Evolutionary conservation across 2,113 vertebrate genomes (phyloP).

Genomic region (Bujurquina vittata): DNA sequence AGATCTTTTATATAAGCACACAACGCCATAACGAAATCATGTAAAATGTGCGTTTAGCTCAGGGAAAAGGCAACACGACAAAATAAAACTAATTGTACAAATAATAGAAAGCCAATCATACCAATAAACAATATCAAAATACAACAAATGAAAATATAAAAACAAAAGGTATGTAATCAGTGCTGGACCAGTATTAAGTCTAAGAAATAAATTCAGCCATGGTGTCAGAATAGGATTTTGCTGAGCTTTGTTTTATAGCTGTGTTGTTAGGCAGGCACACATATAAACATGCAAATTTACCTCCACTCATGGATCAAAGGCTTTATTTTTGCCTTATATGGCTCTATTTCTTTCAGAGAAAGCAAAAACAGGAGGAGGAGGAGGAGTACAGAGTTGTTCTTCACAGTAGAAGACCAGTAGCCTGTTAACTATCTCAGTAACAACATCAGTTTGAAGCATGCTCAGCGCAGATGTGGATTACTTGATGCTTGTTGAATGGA

Average conservation of each 20-base stretch:
- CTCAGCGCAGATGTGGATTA: conserved; percentile 19
- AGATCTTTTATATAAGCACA: not conserved
- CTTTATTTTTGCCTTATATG: conserved; percentile 51
- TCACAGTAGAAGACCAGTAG: conserved; percentile 18
- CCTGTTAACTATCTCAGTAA: conserved; percentile 31
- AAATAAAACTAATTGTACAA: conserved; percentile 1
- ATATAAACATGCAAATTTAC: not conserved
- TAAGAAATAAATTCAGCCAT: not conserved
- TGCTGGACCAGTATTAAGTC: conserved; percentile 1
- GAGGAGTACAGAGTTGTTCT: not conserved
- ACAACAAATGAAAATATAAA: conserved; percentile 16
- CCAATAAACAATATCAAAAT: conserved; percentile 11
- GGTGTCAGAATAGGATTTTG: not conserved
- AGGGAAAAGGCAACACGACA: not conserved
- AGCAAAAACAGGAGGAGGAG: conserved; percentile 9
- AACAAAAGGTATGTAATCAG: conserved; percentile 19
- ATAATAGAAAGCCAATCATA: not conserved
- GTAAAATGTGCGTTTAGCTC: not conserved
- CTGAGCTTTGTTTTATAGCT: conserved; percentile 17
- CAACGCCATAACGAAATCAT: not conserved
- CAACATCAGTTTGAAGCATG: conserved; percentile 28
- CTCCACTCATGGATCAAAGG: conserved; percentile 11
- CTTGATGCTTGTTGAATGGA: conserved; percentile 49
- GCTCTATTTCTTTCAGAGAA: conserved; percentile 27
- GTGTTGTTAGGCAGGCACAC: not conserved